Conservation (phyloP, 2,888 invertebrate genomes). For the Cybosia mesomella region DNA sequence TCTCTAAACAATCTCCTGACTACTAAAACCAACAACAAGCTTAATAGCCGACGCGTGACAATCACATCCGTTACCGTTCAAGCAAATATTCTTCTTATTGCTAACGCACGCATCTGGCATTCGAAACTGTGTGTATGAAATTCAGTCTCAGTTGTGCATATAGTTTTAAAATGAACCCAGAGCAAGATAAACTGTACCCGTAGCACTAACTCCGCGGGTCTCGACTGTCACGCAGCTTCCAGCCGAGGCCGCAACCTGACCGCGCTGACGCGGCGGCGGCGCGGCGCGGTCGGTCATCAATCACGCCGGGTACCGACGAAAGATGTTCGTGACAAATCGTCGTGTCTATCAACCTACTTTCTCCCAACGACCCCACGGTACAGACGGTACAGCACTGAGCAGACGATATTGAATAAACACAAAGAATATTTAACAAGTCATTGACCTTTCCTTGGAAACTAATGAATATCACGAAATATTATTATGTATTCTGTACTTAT, state of each 20-base stretch:
- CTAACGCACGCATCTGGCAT: slow-evolving; percentile 16
- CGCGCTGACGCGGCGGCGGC: too few relatives aligned
- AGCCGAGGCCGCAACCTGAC: too few relatives aligned
- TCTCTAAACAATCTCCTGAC: slow-evolving; percentile 15
- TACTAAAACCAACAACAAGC: background rate
- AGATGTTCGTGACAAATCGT: slow-evolving; percentile 42
- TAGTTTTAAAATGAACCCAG: slow-evolving; percentile 1
- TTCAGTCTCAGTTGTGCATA: background rate
- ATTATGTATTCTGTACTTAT: too few relatives aligned
- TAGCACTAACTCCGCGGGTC: background rate
- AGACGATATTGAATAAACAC: background rate
- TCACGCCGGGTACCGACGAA: slow-evolving; percentile 13
- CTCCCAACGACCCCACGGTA: slow-evolving; percentile 6
- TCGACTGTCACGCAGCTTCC: background rate
- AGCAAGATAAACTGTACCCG: background rate
- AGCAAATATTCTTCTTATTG: slow-evolving; percentile 13
- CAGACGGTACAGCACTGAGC: background rate
- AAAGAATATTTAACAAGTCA: background rate
- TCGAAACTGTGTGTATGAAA: background rate
- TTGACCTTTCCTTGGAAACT: background rate
- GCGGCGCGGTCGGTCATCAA: background rate
- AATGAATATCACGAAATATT: too few relatives aligned
- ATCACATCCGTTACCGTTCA: slow-evolving; percentile 17
- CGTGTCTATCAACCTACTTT: slow-evolving; percentile 48
- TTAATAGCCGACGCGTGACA: slow-evolving; percentile 11